Percentiles rank a stretch among this genome's conserved stretches.
phyloP scores from a whole-genome alignment of 1,140 invertebrate genomes.

The Manduca sexta region DNA sequence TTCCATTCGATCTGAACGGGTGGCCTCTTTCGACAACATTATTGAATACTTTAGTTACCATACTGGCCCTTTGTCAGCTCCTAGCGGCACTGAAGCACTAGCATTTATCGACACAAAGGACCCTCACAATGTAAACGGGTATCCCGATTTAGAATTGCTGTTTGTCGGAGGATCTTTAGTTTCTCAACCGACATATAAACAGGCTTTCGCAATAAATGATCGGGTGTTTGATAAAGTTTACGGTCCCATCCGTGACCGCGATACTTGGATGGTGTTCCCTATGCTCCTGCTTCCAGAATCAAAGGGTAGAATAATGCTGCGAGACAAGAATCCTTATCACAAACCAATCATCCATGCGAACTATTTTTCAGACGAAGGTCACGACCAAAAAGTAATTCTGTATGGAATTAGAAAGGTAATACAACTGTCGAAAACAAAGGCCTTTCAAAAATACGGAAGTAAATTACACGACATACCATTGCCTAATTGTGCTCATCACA shows the following conservation, averaged over 20 bases:
- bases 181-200: conserved; percentile 49
- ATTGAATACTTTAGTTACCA: conserved; percentile 42
- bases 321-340: conserved; percentile 78
- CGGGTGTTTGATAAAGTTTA: conserved; percentile 31
- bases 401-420: conserved; percentile 75
- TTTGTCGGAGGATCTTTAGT: conserved; percentile 71
- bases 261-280: conserved; percentile 76
- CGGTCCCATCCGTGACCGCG: conserved; percentile 38
- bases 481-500: conserved; percentile 74
- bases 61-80: conserved; percentile 79
- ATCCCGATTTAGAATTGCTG: conserved; percentile 82
- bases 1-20: conserved; percentile 33
- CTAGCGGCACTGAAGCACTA: conserved; percentile 84
- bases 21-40: conserved; percentile 26
- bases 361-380: conserved; percentile 78
- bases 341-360: conserved; percentile 87
- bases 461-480: conserved; percentile 75
- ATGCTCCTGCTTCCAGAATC: conserved; percentile 82
- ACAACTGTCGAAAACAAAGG: conserved; percentile 70
- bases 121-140: conserved; percentile 72
- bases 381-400: conserved; percentile 74
- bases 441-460: conserved; percentile 74
- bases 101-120: conserved; percentile 81
- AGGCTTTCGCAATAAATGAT: conserved; percentile 66
- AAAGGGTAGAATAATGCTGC: conserved; percentile 78